These are phyloP conservation scores for Corythaixoides concolor DNA, from an alignment of 2,113 vertebrate genomes.

Conservation along the genomic window DNA sequence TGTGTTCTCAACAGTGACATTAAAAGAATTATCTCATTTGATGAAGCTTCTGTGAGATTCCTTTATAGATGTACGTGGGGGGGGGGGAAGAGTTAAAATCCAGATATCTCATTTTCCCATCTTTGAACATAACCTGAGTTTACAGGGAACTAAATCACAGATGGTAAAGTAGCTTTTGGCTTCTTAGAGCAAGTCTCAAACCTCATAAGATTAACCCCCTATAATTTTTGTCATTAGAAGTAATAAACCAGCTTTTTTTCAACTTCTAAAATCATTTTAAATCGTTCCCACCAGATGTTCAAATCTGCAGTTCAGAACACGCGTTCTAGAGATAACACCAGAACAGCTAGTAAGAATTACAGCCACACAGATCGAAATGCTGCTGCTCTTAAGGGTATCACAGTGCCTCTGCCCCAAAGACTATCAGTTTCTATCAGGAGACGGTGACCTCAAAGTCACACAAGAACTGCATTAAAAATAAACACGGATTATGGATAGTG, in stretches of 20 bases:
- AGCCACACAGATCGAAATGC: neutral
- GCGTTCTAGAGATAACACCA: neutral
- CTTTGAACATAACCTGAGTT: neutral
- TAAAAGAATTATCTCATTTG: neutral
- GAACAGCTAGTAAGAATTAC: constrained; percentile 4
- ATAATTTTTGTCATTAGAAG: neutral
- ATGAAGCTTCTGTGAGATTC: neutral
- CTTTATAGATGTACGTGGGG: neutral
- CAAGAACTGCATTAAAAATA: neutral
- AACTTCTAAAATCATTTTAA: neutral
- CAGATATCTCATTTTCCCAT: neutral
- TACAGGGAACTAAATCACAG: neutral
- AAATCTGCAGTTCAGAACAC: neutral
- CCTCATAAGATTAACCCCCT: neutral
- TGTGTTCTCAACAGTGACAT: neutral
- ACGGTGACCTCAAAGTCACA: neutral
- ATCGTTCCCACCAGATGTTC: constrained; percentile 35
- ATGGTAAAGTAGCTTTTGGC: neutral
- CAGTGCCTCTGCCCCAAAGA: neutral
- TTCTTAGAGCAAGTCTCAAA: neutral
- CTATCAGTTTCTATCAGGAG: neutral
- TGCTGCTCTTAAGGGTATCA: neutral
- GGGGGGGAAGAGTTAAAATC: neutral
- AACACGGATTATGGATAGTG: neutral
- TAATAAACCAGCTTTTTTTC: constrained; percentile 16